Evolutionary conservation across 1,140 invertebrate genomes (phyloP).

Genomic region (Agraylea sexmaculata): DNA sequence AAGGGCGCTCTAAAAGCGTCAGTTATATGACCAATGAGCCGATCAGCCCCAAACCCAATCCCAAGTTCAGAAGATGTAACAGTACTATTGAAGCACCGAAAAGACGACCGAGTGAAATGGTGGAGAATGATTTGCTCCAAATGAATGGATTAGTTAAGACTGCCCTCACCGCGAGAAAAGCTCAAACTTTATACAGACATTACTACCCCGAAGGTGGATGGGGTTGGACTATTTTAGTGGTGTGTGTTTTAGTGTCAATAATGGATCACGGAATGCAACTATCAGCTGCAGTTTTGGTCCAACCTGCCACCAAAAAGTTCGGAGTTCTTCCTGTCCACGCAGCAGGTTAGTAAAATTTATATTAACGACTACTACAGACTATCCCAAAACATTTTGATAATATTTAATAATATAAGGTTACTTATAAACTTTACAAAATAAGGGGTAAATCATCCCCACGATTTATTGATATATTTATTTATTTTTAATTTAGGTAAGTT

Average conservation of each 20-base stretch:
- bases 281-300: constrained; percentile 32
- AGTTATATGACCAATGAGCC: constrained; percentile 18
- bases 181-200: constrained; percentile 42
- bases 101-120: constrained; percentile 21
- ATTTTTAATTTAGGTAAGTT: too few species aligned
- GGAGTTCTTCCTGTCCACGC: constrained; percentile 17
- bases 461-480: too few species aligned
- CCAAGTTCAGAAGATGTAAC: constrained; percentile 23
- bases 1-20: constrained; percentile 19
- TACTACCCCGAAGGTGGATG: constrained; percentile 73
- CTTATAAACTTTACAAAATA: too few species aligned
- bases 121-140: constrained; percentile 34
- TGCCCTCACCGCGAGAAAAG: constrained; percentile 33
- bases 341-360: constrained; percentile 21
- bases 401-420: neutral
- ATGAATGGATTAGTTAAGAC: constrained; percentile 27
- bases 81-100: constrained; percentile 18
- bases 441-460: too few species aligned
- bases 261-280: constrained; percentile 54
- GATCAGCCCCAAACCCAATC: constrained; percentile 25
- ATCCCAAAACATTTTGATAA: neutral
- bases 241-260: constrained; percentile 52
- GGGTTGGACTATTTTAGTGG: constrained; percentile 65
- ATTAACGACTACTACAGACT: neutral
- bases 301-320: constrained; percentile 29